These are phyloP conservation scores for Phrixothrix hirtus DNA, from an alignment of 2,888 invertebrate genomes.

Conservation along the genomic window DNA sequence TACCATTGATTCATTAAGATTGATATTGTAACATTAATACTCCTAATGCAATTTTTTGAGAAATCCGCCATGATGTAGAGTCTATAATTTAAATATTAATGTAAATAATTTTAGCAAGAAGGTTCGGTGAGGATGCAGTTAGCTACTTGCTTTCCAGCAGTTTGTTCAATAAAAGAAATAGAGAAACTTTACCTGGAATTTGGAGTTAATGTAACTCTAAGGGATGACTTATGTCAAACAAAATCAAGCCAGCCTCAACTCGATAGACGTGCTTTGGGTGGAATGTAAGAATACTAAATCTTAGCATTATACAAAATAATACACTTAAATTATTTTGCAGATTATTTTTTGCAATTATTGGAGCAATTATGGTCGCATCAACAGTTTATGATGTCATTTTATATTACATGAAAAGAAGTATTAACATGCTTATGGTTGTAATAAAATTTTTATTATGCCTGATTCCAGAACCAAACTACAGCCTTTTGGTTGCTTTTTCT, in stretches of 20 bases:
- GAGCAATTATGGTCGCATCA: neutral
- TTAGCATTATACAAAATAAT: no score
- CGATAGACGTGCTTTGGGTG: conserved; percentile 2
- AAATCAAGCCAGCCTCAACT: conserved; percentile 6
- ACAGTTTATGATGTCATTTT: neutral
- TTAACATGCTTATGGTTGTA: no score
- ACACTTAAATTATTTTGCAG: neutral
- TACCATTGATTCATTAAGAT: neutral
- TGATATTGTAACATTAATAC: neutral
- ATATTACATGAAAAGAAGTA: neutral
- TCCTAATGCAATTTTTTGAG: neutral
- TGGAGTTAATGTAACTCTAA: conserved; percentile 2
- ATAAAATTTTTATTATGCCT: no score
- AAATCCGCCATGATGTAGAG: no score
- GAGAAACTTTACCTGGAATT: neutral
- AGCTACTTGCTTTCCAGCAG: conserved; percentile 24
- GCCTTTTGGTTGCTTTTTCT: neutral
- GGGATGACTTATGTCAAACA: conserved; percentile 1
- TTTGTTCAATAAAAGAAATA: conserved; percentile 16
- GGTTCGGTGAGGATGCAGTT: neutral
- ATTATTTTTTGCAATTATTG: neutral
- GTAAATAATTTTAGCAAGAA: neutral
- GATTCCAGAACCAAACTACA: neutral
- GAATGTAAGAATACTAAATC: no score
- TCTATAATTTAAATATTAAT: neutral